Evolutionary conservation across 2,113 vertebrate genomes (phyloP).

Genomic region (Leptobrachium leishanense): DNA sequence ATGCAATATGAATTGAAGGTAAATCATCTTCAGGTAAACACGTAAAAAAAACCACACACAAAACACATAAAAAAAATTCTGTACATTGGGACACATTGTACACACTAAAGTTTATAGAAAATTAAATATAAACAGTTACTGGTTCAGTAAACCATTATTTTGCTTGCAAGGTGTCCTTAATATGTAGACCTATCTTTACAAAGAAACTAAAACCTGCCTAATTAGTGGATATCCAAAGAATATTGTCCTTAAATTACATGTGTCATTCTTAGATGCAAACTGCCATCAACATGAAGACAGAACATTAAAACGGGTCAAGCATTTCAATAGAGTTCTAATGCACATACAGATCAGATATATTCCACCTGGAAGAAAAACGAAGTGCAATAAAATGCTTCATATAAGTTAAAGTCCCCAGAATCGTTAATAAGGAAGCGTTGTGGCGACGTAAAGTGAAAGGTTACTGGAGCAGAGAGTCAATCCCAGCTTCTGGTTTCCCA

Average conservation of each 20-base stretch:
- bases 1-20: not conserved
- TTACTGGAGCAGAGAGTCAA: slow-evolving; percentile 93
- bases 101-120: slow-evolving; percentile 27
- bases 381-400: too few species aligned
- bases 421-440: not conserved
- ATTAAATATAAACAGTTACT: not conserved
- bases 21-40: not conserved
- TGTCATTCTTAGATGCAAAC: not conserved
- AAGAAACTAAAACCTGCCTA: not conserved
- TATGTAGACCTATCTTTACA: not conserved
- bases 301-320: not conserved
- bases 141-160: not conserved
- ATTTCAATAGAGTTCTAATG: too few species aligned
- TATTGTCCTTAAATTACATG: too few species aligned
- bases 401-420: too few species aligned
- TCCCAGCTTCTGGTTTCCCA: slow-evolving; percentile 84
- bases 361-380: too few species aligned
- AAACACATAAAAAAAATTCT: slow-evolving; percentile 6
- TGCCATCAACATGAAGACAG: not conserved
- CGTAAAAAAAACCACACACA: not conserved
- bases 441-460: slow-evolving; percentile 18
- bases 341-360: too few species aligned
- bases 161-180: not conserved
- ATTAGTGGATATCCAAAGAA: not conserved
- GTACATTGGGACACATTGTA: slow-evolving; percentile 21